These are phyloP conservation scores for Drosophila gunungcola DNA, from an alignment of 1,140 invertebrate genomes.

Conservation along the genomic window DNA sequence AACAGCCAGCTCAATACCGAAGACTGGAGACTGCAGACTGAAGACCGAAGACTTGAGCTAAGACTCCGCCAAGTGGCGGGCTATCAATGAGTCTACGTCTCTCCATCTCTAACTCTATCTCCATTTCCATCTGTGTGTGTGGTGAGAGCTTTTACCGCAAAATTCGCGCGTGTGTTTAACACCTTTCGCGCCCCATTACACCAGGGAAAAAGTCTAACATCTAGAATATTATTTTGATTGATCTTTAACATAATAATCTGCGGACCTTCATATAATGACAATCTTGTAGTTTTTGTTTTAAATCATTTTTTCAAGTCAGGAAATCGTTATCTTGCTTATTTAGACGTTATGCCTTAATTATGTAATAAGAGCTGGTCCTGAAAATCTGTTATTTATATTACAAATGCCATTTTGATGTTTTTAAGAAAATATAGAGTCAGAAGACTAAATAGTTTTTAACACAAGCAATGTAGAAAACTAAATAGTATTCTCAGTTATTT, in stretches of 20 bases:
- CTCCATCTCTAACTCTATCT: slow-evolving; percentile 22
- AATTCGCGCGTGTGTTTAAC: slow-evolving; percentile 78
- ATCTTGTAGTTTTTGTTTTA: too few species aligned
- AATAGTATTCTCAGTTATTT: background rate
- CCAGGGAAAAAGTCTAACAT: background rate
- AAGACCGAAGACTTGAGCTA: slow-evolving; percentile 30
- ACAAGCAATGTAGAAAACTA: too few species aligned
- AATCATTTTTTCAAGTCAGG: too few species aligned
- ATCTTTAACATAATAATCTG: too few species aligned
- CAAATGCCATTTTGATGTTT: too few species aligned
- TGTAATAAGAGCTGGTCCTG: too few species aligned
- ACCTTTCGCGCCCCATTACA: slow-evolving; percentile 67
- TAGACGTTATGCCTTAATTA: too few species aligned
- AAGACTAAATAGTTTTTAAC: too few species aligned
- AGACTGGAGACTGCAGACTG: slow-evolving; percentile 12
- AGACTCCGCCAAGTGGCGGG: slow-evolving; percentile 49
- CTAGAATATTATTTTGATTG: too few species aligned
- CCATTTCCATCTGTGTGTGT: slow-evolving; percentile 17
- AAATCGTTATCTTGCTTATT: too few species aligned
- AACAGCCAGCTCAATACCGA: slow-evolving; percentile 28
- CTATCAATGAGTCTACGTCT: slow-evolving; percentile 57
- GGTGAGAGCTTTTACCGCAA: slow-evolving; percentile 80
- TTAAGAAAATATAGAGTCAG: too few species aligned
- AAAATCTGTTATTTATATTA: too few species aligned
- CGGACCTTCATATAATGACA: background rate